Evolutionary conservation across 2,113 vertebrate genomes (phyloP).

Genomic region (Corythaeola cristata): DNA sequence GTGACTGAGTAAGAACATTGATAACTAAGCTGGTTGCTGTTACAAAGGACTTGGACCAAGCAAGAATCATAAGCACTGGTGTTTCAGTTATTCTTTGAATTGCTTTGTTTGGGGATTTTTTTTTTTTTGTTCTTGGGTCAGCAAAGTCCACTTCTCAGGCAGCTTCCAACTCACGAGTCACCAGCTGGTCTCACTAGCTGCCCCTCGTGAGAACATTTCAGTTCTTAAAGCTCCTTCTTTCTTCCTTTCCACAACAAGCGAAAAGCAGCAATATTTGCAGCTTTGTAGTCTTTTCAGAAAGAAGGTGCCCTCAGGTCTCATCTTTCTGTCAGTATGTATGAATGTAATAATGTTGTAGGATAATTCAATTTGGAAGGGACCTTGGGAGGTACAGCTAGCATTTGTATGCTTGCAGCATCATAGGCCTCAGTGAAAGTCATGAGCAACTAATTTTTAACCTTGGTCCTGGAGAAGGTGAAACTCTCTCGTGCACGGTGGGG

Average conservation of each 20-base stretch:
- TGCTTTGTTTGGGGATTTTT: neutral
- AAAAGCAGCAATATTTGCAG: neutral
- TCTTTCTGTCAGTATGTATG: neutral
- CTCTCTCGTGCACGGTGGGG: neutral
- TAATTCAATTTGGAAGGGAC: neutral
- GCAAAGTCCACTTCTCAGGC: neutral
- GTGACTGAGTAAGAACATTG: neutral
- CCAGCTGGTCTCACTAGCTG: neutral
- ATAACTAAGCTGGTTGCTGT: neutral
- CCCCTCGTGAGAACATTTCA: neutral
- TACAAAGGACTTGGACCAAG: neutral
- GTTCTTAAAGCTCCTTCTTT: neutral
- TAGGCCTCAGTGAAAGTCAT: neutral
- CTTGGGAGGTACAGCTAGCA: neutral
- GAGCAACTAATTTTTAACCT: neutral
- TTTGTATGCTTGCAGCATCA: neutral
- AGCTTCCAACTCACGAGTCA: neutral
- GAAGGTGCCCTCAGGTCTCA: neutral
- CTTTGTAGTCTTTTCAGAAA: neutral
- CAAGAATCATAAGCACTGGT: neutral
- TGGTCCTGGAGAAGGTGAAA: neutral
- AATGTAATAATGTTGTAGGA: neutral
- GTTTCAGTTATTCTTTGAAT: neutral
- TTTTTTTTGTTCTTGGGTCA: neutral
- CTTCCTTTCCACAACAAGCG: neutral